A percentile compares a stretch with the other conserved stretches of the same genome.
Conservation (phyloP, 2,888 invertebrate genomes). For the Capitulum mitella region DNA sequence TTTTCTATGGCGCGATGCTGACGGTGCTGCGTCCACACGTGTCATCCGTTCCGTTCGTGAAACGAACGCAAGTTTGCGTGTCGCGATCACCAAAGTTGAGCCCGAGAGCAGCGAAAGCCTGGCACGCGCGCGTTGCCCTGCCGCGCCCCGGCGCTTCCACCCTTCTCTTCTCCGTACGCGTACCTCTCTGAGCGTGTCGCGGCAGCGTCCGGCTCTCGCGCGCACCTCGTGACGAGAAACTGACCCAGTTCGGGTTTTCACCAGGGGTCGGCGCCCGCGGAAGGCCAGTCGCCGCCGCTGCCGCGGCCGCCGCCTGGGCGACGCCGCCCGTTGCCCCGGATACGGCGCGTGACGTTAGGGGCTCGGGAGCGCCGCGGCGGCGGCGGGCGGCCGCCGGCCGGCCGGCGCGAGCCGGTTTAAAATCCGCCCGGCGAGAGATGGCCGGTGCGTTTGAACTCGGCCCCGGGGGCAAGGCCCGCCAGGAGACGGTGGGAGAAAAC, state of each 20-base stretch:
- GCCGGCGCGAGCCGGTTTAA: slow-evolving; percentile 7
- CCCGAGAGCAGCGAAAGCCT: too few relatives aligned
- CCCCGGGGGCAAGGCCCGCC: not conserved
- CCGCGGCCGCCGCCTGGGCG: not conserved
- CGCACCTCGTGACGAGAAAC: not conserved
- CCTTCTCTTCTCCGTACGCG: too few relatives aligned
- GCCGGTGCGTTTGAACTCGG: not conserved
- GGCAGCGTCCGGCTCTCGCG: not conserved
- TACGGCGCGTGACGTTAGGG: slow-evolving; percentile 11
- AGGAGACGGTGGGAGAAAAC: not conserved
- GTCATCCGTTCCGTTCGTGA: too few relatives aligned
- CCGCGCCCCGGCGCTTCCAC: too few relatives aligned
- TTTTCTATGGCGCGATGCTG: too few relatives aligned
- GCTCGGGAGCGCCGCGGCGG: slow-evolving; percentile 14
- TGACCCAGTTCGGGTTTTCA: slow-evolving; percentile 15
- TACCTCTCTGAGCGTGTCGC: too few relatives aligned
- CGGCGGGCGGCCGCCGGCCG: not conserved
- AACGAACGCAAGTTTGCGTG: too few relatives aligned
- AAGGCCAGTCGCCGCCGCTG: not conserved
- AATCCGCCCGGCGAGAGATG: not conserved
- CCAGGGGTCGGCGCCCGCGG: not conserved
- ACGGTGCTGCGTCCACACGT: too few relatives aligned
- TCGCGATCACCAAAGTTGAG: too few relatives aligned
- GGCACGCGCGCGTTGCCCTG: too few relatives aligned
- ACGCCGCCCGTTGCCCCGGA: slow-evolving; percentile 11